phyloP scores from a whole-genome alignment of 2,113 vertebrate genomes.

The Saccopteryx leptura region DNA sequence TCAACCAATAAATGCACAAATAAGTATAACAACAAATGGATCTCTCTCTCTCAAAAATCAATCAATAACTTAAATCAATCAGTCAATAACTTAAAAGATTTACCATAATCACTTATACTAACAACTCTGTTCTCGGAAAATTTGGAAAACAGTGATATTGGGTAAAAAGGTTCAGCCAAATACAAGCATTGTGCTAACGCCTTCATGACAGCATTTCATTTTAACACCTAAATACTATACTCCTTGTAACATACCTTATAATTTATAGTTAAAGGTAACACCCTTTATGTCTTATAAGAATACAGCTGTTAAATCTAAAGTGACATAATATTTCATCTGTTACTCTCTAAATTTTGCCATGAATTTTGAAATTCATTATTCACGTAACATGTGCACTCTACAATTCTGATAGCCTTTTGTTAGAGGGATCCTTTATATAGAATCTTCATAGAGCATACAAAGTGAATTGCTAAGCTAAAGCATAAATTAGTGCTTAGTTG shows the following conservation, averaged over 20 bases:
- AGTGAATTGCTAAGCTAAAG: not conserved
- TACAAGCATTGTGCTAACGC: not conserved
- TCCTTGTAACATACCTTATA: not conserved
- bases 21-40: too few relatives aligned
- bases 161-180: not conserved
- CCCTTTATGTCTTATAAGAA: not conserved
- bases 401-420: not conserved
- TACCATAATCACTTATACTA: not conserved
- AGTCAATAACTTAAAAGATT: not conserved
- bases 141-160: not conserved
- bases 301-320: conserved; percentile 3
- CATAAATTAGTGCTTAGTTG: not conserved
- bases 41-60: too few relatives aligned
- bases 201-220: not conserved
- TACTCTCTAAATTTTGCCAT: not conserved
- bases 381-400: not conserved
- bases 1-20: too few relatives aligned
- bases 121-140: conserved; percentile 40
- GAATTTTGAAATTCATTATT: conserved; percentile 30
- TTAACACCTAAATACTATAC: not conserved
- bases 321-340: not conserved
- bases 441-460: not conserved
- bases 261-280: conserved; percentile 9
- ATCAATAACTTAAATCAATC: too few relatives aligned
- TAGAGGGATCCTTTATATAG: not conserved